A percentile compares a stretch with the other conserved stretches of the same genome.
phyloP scores from a whole-genome alignment of 2,888 invertebrate species.

The Leucophenga maculata region DNA sequence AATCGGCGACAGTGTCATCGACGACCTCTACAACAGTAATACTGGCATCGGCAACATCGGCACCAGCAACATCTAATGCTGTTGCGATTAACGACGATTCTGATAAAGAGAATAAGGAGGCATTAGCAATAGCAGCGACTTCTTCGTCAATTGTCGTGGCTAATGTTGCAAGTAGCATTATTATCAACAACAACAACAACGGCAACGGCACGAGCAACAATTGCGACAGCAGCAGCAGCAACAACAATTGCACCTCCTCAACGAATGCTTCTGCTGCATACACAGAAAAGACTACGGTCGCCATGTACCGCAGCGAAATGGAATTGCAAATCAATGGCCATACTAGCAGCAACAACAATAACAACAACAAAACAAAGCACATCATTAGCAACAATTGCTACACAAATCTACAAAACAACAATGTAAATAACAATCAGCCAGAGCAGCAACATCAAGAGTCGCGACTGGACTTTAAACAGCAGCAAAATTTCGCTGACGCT shows the following conservation, averaged over 20 bases:
- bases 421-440: slow-evolving; percentile 46
- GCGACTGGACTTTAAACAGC: slow-evolving; percentile 46
- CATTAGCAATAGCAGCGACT: slow-evolving; percentile 45
- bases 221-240: slow-evolving; percentile 63
- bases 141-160: slow-evolving; percentile 19
- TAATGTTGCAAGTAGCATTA: slow-evolving; percentile 27
- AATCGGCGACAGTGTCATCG: slow-evolving; percentile 64
- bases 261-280: slow-evolving; percentile 49
- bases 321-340: slow-evolving; percentile 64
- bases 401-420: slow-evolving; percentile 52
- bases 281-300: slow-evolving; percentile 44
- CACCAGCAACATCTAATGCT: slow-evolving; percentile 24
- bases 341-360: slow-evolving; percentile 39
- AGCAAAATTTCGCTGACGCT: slow-evolving; percentile 41
- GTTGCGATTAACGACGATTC: slow-evolving; percentile 63
- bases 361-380: slow-evolving; percentile 48
- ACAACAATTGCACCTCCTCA: slow-evolving; percentile 57
- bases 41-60: slow-evolving; percentile 25
- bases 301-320: slow-evolving; percentile 64
- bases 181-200: slow-evolving; percentile 25
- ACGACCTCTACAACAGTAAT: slow-evolving; percentile 48
- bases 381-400: slow-evolving; percentile 60
- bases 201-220: slow-evolving; percentile 46
- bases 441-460: slow-evolving; percentile 44
- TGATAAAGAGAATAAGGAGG: slow-evolving; percentile 71